Percentiles rank a stretch among this genome's conserved stretches.
Evolutionary conservation across 2,113 vertebrate genomes (phyloP).

Genomic region (Pionites leucogaster): DNA sequence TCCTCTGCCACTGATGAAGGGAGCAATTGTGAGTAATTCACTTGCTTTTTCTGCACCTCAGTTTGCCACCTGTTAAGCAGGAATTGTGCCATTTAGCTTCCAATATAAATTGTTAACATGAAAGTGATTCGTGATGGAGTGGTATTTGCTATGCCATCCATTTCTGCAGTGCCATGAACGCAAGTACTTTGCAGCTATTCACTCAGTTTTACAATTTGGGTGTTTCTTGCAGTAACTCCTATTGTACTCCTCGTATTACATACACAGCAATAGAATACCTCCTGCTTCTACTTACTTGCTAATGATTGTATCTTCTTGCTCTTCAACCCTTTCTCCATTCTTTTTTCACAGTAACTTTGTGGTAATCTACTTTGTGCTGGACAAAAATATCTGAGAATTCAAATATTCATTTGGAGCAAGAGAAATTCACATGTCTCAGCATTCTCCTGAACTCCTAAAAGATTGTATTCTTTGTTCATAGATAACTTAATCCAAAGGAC

Average conservation of each 20-base stretch:
- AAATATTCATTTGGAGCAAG: neutral
- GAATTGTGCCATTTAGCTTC: neutral
- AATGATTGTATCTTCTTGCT: neutral
- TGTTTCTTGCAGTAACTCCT: neutral
- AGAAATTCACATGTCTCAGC: neutral
- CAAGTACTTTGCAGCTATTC: fast-evolving
- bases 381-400: neutral
- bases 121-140: neutral
- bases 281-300: neutral
- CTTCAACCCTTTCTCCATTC: neutral
- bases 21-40: neutral
- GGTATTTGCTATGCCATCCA: neutral
- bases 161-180: neutral
- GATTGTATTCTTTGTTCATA: neutral
- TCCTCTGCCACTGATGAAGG: neutral
- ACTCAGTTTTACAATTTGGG: neutral
- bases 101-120: neutral
- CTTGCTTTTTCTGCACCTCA: neutral
- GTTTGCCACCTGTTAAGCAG: neutral
- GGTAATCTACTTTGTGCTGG: neutral
- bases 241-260: neutral
- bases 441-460: neutral
- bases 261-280: neutral
- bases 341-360: neutral
- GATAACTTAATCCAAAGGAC: neutral